Evolutionary conservation across 2,797 vertebrate genomes (phyloP).

Genomic region (Furcifer pardalis): DNA sequence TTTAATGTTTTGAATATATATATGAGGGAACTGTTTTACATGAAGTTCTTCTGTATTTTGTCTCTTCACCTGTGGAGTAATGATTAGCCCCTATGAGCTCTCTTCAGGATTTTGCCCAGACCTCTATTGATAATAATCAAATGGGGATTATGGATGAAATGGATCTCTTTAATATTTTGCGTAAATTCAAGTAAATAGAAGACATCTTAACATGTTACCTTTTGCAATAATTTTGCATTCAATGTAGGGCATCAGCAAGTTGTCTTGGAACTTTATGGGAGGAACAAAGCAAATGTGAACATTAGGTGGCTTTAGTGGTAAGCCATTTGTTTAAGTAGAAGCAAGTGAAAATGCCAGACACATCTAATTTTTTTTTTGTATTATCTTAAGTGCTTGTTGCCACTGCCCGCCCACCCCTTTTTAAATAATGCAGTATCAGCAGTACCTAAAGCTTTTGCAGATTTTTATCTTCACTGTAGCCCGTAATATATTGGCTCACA

Average conservation of each 20-base stretch:
- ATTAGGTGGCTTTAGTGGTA: slow-evolving; percentile 54
- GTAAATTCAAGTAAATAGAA: slow-evolving; percentile 58
- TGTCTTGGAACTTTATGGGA: slow-evolving; percentile 62
- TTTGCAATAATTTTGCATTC: slow-evolving; percentile 75
- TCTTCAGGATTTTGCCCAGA: slow-evolving; percentile 78
- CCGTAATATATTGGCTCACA: slow-evolving; percentile 73
- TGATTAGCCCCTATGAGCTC: slow-evolving; percentile 75
- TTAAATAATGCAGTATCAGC: slow-evolving; percentile 48
- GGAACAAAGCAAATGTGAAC: slow-evolving; percentile 59
- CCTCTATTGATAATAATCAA: slow-evolving; percentile 70
- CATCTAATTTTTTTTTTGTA: slow-evolving; percentile 41
- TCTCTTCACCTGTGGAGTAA: slow-evolving; percentile 81
- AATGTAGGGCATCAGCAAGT: slow-evolving; percentile 39
- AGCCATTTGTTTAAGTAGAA: slow-evolving; percentile 48
- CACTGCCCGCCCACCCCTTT: slow-evolving; percentile 38
- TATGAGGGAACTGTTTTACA: slow-evolving; percentile 80
- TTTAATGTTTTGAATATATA: slow-evolving; percentile 76
- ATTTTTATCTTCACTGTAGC: slow-evolving; percentile 69
- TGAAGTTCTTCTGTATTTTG: slow-evolving; percentile 78
- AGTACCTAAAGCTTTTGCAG: slow-evolving; percentile 58
- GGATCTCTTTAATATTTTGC: slow-evolving; percentile 71
- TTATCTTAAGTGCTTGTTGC: slow-evolving; percentile 55
- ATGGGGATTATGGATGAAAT: slow-evolving; percentile 79
- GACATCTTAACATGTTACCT: slow-evolving; percentile 56
- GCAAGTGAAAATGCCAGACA: slow-evolving; percentile 40